phyloP scores from a whole-genome alignment of 2,888 invertebrate species.

The Rhyacophila evoluta region DNA sequence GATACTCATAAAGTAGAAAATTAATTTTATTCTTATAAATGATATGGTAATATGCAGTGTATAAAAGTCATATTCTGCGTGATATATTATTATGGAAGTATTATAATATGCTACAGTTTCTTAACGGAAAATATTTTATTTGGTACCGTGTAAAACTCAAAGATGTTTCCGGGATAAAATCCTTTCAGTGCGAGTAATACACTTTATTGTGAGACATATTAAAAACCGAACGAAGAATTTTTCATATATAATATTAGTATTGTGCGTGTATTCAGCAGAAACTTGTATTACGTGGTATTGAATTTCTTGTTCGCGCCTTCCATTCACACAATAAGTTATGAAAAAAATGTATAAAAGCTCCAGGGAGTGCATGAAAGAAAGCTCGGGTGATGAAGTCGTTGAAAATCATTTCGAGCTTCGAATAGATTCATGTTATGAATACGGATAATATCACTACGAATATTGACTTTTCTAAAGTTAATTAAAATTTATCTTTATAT shows the following conservation, averaged over 20 bases:
- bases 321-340: conserved; percentile 9
- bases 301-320: neutral
- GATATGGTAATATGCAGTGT: too few relatives aligned
- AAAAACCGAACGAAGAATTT: neutral
- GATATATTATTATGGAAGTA: too few relatives aligned
- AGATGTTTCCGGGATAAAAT: neutral
- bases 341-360: neutral
- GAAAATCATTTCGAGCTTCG: neutral
- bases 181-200: neutral
- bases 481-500: too few relatives aligned
- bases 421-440: too few relatives aligned
- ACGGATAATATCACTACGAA: too few relatives aligned
- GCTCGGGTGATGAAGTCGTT: neutral
- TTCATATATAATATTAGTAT: neutral
- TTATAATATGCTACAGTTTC: too few relatives aligned
- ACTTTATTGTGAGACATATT: conserved; percentile 10
- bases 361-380: neutral
- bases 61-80: too few relatives aligned
- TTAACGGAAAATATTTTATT: too few relatives aligned
- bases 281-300: conserved; percentile 6
- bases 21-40: too few relatives aligned
- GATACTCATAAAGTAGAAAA: too few relatives aligned
- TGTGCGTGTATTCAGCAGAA: neutral
- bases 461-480: too few relatives aligned
- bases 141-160: neutral